These are phyloP conservation scores for Karalla daura DNA, from an alignment of 2,797 vertebrate species.

Conservation along the genomic window DNA sequence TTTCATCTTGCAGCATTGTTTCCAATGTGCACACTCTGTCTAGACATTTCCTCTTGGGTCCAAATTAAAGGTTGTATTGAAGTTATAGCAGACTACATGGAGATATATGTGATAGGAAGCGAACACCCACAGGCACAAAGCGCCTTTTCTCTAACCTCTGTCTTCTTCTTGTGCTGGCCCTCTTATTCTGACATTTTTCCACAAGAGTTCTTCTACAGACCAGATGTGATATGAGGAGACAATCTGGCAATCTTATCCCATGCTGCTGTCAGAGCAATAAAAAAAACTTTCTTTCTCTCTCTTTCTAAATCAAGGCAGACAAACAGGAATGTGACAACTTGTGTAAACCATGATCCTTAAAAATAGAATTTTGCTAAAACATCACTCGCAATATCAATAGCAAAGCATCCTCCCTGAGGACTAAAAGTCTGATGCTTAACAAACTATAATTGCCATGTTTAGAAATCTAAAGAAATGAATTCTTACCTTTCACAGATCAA, in stretches of 20 bases:
- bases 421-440: background rate
- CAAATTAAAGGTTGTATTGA: slow-evolving; percentile 14
- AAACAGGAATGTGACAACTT: background rate
- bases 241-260: slow-evolving; percentile 33
- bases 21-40: background rate
- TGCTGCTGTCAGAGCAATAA: slow-evolving; percentile 39
- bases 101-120: slow-evolving; percentile 21
- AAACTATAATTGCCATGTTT: background rate
- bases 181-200: slow-evolving; percentile 45
- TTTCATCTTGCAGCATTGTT: background rate
- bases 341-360: background rate
- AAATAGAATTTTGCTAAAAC: background rate
- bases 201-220: slow-evolving; percentile 53
- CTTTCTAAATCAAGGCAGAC: slow-evolving; percentile 5
- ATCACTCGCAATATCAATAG: background rate
- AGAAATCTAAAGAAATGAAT: background rate
- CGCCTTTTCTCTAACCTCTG: slow-evolving; percentile 14
- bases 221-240: slow-evolving; percentile 62
- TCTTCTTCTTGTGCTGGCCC: slow-evolving; percentile 7
- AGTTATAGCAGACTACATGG: slow-evolving; percentile 1
- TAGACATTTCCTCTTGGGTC: slow-evolving; percentile 10
- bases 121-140: slow-evolving; percentile 22
- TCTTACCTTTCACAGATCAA: slow-evolving; percentile 8
- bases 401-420: background rate
- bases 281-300: slow-evolving; percentile 7